Evolutionary conservation across 2,888 invertebrate species (phyloP).

Genomic region (Archips crataeganus): DNA sequence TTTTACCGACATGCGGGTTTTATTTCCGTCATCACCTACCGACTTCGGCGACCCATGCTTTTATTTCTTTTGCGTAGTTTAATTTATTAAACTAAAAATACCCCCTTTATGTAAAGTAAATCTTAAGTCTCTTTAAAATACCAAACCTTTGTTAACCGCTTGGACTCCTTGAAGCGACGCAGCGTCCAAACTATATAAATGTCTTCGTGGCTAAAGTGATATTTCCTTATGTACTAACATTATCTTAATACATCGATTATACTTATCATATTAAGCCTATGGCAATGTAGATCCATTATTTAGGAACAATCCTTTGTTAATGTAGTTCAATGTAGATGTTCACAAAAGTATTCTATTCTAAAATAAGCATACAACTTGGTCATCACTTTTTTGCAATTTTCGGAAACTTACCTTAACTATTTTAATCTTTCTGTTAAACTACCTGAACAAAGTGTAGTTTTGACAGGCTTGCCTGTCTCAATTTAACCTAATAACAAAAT

Average conservation of each 20-base stretch:
- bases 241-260: too few species aligned
- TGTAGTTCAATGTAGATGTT: neutral
- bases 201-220: slow-evolving; percentile 2
- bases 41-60: slow-evolving; percentile 35
- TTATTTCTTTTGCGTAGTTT: slow-evolving; percentile 18
- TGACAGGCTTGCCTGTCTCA: neutral
- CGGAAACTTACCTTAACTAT: neutral
- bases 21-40: slow-evolving; percentile 12
- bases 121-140: neutral
- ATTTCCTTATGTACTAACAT: neutral
- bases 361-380: neutral
- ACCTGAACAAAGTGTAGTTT: neutral
- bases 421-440: neutral
- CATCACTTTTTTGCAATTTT: neutral
- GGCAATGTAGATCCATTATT: neutral
- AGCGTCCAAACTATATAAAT: slow-evolving; percentile 11
- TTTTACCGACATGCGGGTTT: slow-evolving; percentile 21
- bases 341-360: neutral
- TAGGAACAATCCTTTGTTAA: neutral
- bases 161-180: neutral
- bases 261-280: neutral
- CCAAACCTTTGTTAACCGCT: slow-evolving; percentile 1
- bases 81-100: neutral
- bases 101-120: neutral
- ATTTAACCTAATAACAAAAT: neutral